phyloP scores from a whole-genome alignment of 2,888 invertebrate species.

The Drosophila mettleri region DNA sequence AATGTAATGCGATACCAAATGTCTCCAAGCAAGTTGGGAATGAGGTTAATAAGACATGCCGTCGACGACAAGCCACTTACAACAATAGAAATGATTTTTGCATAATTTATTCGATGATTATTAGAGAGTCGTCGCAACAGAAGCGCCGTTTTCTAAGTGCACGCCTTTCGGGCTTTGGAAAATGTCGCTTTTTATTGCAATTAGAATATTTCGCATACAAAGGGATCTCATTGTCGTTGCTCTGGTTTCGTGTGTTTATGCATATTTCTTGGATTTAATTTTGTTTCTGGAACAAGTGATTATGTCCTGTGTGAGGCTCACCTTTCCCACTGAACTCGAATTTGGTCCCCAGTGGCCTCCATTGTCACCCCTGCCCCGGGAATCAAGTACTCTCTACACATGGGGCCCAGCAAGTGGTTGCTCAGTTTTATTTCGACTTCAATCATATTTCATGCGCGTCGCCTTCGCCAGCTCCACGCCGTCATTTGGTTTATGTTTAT shows the following conservation, averaged over 20 bases:
- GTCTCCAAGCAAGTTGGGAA: conserved; percentile 20
- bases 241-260: conserved; percentile 67
- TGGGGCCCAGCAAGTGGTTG: conserved; percentile 60
- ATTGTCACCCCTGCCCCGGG: conserved; percentile 14
- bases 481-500: conserved; percentile 78
- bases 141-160: conserved; percentile 51
- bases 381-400: conserved; percentile 59
- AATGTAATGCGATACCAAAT: conserved; percentile 73
- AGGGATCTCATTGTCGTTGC: conserved; percentile 37
- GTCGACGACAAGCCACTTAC: conserved; percentile 72
- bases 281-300: conserved; percentile 71
- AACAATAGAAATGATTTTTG: conserved; percentile 83
- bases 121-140: conserved; percentile 69
- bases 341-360: conserved; percentile 51
- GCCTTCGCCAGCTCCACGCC: conserved; percentile 28
- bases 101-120: conserved; percentile 85
- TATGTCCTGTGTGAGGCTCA: conserved; percentile 64
- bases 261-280: conserved; percentile 79
- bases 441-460: conserved; percentile 74
- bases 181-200: conserved; percentile 79
- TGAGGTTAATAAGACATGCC: conserved; percentile 41
- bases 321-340: conserved; percentile 46
- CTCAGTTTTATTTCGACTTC: conserved; percentile 74
- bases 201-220: conserved; percentile 72
- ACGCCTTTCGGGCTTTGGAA: conserved; percentile 26